These are phyloP conservation scores for Chlorospingus semifuscus DNA, from an alignment of 2,797 vertebrate species.

Conservation along the genomic window DNA sequence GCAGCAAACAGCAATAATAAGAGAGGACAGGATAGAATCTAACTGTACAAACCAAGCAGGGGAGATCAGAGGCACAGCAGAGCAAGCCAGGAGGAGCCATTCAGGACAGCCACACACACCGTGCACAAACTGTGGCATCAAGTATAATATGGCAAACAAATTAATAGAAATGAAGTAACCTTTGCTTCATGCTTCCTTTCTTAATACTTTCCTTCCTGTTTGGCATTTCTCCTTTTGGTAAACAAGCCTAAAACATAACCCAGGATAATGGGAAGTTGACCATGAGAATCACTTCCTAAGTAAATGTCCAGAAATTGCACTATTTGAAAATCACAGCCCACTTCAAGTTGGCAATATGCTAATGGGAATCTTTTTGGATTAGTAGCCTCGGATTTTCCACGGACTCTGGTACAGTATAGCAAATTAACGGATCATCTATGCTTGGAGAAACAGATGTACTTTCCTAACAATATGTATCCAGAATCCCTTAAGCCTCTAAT, in stretches of 20 bases:
- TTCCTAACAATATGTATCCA: constrained; percentile 11
- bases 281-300: not conserved
- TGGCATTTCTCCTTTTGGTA: not conserved
- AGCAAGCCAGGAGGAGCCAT: not conserved
- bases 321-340: not conserved
- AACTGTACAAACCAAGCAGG: not conserved
- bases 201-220: not conserved
- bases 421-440: not conserved
- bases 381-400: not conserved
- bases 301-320: not conserved
- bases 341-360: not conserved
- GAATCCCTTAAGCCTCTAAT: constrained; percentile 44
- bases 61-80: not conserved
- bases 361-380: not conserved
- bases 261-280: not conserved
- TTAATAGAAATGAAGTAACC: not conserved
- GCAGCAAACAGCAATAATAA: not conserved
- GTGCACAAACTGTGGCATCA: not conserved
- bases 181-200: not conserved
- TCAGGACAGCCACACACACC: not conserved
- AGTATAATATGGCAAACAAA: not conserved
- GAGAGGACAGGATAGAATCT: not conserved
- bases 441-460: constrained; percentile 7
- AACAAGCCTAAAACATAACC: not conserved
- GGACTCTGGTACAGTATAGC: not conserved